Percentiles rank a stretch among this genome's conserved stretches.
Conservation (phyloP, 1,140 invertebrate genomes). For the Drosophila fuyamai region DNA sequence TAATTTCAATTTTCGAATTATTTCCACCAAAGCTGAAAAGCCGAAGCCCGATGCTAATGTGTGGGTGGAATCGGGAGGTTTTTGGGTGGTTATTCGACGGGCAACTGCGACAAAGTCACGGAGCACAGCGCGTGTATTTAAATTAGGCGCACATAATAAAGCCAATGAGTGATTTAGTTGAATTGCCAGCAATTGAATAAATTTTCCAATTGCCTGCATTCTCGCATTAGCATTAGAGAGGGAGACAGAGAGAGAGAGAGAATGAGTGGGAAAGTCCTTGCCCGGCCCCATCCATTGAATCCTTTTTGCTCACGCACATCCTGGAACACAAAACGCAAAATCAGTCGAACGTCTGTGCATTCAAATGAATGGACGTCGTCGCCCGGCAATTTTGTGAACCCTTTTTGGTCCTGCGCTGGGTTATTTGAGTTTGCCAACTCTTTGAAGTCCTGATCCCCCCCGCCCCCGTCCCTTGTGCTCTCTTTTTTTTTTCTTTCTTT, state of each 20-base stretch:
- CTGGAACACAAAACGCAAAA: constrained; percentile 66
- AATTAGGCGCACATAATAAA: constrained; percentile 78
- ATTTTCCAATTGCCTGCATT: constrained; percentile 82
- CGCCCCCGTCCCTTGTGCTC: background rate
- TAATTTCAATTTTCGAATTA: constrained; percentile 81
- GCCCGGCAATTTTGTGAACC: constrained; percentile 72
- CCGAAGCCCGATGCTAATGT: constrained; percentile 29
- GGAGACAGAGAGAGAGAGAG: background rate
- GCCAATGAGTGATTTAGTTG: constrained; percentile 84
- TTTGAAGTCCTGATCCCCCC: constrained; percentile 43
- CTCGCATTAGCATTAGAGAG: constrained; percentile 71
- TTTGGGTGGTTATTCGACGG: constrained; percentile 15
- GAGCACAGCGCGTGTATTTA: constrained; percentile 67
- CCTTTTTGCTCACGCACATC: constrained; percentile 23
- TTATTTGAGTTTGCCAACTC: constrained; percentile 55
- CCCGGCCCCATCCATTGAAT: constrained; percentile 6
- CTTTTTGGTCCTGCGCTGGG: constrained; percentile 48
- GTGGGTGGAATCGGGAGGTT: constrained; percentile 13
- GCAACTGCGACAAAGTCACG: constrained; percentile 14
- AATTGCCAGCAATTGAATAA: constrained; percentile 84
- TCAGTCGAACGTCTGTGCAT: constrained; percentile 61
- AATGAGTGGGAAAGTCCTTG: background rate
- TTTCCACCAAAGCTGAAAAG: constrained; percentile 61
- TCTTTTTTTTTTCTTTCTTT: constrained; percentile 17
- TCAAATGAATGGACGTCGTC: constrained; percentile 70